phyloP scores from a whole-genome alignment of 1,140 invertebrate species.

The Nilaparvata lugens region DNA sequence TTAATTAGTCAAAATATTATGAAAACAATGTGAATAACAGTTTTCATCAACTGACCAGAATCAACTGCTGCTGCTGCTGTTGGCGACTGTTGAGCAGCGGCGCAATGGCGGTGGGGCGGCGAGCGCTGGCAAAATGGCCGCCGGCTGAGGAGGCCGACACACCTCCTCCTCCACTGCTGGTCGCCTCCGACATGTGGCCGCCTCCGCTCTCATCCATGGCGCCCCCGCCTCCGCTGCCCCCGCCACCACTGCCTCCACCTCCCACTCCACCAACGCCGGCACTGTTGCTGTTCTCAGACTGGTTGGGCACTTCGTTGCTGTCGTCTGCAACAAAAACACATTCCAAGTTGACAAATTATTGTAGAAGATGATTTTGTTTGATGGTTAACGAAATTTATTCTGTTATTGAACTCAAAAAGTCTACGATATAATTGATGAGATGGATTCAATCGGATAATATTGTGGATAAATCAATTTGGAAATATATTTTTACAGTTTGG shows the following conservation, averaged over 20 bases:
- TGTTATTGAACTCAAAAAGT: too few relatives aligned
- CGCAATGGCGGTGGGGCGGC: conserved; percentile 16
- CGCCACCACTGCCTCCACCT: conserved; percentile 10
- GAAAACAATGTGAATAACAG: conserved; percentile 3
- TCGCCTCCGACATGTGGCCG: conserved; percentile 41
- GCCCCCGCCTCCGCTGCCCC: conserved; percentile 22
- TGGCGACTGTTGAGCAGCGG: conserved; percentile 26
- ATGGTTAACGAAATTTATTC: too few relatives aligned
- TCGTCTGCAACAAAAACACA: conserved; percentile 39
- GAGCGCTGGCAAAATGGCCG: conserved; percentile 11
- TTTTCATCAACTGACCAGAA: conserved; percentile 37
- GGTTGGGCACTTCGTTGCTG: conserved; percentile 48
- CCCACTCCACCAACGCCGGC: conserved; percentile 3
- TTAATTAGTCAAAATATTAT: too few relatives aligned
- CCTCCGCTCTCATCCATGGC: too few relatives aligned
- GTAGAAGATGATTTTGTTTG: too few relatives aligned
- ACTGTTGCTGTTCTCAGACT: conserved; percentile 33
- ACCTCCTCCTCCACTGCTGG: conserved; percentile 40
- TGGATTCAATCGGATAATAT: too few relatives aligned
- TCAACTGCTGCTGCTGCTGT: conserved; percentile 36
- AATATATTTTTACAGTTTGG: too few relatives aligned
- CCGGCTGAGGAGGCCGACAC: conserved; percentile 3
- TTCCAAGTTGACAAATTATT: too few relatives aligned
- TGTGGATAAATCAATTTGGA: too few relatives aligned
- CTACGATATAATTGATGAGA: too few relatives aligned